Conservation (phyloP, 2,797 vertebrate species). For the Poecilia velifera region DNA sequence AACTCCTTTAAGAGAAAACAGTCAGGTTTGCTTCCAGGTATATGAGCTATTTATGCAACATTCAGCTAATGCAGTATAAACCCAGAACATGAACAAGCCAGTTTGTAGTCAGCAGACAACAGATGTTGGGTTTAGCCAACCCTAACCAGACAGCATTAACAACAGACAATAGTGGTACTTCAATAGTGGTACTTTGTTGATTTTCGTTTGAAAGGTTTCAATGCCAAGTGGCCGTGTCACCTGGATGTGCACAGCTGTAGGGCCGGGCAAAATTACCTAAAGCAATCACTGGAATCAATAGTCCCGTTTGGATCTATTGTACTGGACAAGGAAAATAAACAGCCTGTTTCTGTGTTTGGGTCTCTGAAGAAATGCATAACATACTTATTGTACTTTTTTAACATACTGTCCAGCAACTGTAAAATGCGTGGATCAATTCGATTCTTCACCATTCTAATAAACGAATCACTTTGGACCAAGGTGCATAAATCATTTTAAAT, state of each 20-base stretch:
- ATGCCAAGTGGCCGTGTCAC: slow-evolving; percentile 39
- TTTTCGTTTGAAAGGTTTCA: slow-evolving; percentile 10
- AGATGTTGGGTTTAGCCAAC: slow-evolving; percentile 12
- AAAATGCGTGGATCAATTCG: too few species aligned
- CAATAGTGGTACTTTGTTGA: slow-evolving; percentile 20
- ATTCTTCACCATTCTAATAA: too few species aligned
- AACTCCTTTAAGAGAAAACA: slow-evolving; percentile 21
- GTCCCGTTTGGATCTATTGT: background rate
- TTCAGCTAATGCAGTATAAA: slow-evolving; percentile 11
- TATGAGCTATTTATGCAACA: slow-evolving; percentile 3
- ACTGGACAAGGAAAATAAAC: background rate
- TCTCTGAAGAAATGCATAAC: background rate
- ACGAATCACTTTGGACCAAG: background rate
- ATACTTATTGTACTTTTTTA: background rate
- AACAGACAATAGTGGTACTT: slow-evolving; percentile 19
- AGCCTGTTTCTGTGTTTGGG: background rate
- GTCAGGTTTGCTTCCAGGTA: background rate
- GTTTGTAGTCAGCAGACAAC: slow-evolving; percentile 47
- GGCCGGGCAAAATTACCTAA: slow-evolving; percentile 15
- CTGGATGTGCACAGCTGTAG: slow-evolving; percentile 22
- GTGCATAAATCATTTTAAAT: background rate
- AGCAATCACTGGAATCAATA: background rate
- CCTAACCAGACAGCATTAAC: slow-evolving; percentile 25
- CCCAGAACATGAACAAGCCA: background rate
- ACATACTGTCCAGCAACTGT: background rate